Percentiles rank a stretch among this genome's conserved stretches.
phyloP scores from a whole-genome alignment of 2,888 invertebrate genomes.

The Pollenia amentaria region DNA sequence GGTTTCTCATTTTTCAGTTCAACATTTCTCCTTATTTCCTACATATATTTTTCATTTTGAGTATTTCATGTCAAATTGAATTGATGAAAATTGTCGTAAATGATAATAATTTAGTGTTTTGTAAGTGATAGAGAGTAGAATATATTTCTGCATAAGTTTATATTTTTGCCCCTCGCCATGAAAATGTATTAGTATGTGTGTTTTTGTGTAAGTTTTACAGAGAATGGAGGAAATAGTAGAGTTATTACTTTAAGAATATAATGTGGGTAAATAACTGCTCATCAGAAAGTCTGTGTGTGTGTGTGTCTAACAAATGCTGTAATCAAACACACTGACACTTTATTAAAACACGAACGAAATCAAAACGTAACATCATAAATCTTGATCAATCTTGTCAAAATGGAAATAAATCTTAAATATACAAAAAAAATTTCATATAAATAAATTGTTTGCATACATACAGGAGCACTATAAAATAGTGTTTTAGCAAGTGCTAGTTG shows the following conservation, averaged over 20 bases:
- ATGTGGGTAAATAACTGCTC: neutral
- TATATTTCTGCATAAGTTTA: conserved; percentile 25
- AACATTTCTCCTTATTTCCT: conserved; percentile 49
- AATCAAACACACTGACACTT: conserved; percentile 33
- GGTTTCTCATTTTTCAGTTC: conserved; percentile 55
- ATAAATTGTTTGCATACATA: neutral
- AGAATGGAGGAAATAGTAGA: conserved; percentile 5
- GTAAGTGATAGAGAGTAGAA: neutral
- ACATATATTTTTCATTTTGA: conserved; percentile 35
- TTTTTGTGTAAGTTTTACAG: neutral
- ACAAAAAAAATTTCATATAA: neutral
- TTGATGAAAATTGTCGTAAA: conserved; percentile 73
- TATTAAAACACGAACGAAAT: conserved; percentile 42
- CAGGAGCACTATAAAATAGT: neutral
- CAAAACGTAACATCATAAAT: conserved; percentile 63
- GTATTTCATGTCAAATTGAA: conserved; percentile 71
- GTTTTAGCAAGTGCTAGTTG: neutral
- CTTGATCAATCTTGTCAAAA: conserved; percentile 57
- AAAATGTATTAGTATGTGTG: neutral
- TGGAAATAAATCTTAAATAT: conserved; percentile 59
- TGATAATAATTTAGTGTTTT: conserved; percentile 67
- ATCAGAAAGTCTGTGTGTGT: neutral
- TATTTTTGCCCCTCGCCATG: conserved; percentile 10
- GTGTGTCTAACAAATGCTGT: neutral
- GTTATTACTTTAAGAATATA: conserved; percentile 32